Conservation (phyloP, 2,797 vertebrate genomes). For the Macropus fuliginosus region DNA sequence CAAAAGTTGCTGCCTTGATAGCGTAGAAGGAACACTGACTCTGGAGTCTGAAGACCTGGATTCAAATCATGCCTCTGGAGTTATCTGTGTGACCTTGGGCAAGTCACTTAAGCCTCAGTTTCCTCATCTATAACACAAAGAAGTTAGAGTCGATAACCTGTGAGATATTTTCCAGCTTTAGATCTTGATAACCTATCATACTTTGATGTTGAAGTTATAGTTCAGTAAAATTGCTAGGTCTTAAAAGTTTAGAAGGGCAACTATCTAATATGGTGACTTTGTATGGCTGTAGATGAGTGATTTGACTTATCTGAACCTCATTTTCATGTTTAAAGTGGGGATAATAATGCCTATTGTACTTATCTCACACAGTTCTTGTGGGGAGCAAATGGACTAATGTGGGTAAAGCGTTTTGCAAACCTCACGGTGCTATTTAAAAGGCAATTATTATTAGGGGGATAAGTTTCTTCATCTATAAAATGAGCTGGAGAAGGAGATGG, state of each 20-base stretch:
- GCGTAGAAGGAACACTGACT: neutral
- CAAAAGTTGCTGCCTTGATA: neutral
- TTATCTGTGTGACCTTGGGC: neutral
- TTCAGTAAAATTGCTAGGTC: neutral
- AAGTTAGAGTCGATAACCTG: neutral
- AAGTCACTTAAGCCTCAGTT: neutral
- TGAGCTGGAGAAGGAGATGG: neutral
- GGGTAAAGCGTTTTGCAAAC: neutral
- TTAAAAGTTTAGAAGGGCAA: neutral
- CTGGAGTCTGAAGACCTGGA: neutral
- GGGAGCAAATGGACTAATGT: neutral
- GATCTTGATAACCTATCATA: neutral
- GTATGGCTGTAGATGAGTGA: neutral
- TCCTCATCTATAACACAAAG: neutral
- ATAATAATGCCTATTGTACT: neutral
- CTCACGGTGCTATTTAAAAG: neutral
- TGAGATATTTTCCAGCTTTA: too few relatives aligned
- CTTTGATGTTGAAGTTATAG: neutral
- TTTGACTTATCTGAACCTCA: neutral
- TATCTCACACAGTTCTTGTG: neutral
- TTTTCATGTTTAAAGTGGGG: neutral
- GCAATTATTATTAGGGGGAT: neutral
- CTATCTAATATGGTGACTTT: neutral
- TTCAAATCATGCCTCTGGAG: neutral
- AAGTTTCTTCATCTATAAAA: neutral